Evolutionary conservation across 2,797 vertebrate genomes (phyloP), one percentile per base, ranked within the genome.

Genomic region (Acanthurus lineatus): DNA sequence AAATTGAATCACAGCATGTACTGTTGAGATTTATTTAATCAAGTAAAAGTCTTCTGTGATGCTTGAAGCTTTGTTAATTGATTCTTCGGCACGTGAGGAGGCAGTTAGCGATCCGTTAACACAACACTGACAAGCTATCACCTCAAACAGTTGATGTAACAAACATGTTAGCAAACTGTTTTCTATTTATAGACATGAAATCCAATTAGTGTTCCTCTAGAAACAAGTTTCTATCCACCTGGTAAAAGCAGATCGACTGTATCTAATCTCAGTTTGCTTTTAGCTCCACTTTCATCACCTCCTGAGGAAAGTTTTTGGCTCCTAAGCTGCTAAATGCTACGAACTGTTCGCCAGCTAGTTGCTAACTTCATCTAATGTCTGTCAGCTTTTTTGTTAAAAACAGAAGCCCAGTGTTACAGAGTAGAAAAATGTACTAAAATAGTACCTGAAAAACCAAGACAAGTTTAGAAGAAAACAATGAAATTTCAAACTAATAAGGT

Each of bases 11-110:
- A 66, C 0, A 52, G n/a, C 14, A 25, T 11, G 32, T 3, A 35
- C 3, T 58, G 66, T 53, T 19, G 47, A 60, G 28, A 28, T 81
- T 44, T 44, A 60, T 57, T 54, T 45, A 57, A 71, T 19, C 19
- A 54, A 25, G 32, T 47, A 8, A 52, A 53, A 1, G 2, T 25
- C 1, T 10, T 67, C 49, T 44, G 3, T 42, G 5, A 60, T 14
- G 58, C 38, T n/a, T 51, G 22, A 76, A 71, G 1, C 38, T 63
- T 28, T 19, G 52, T 44, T 5, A 45, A 52, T 14, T 5, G 0
- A 15, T 40, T 16, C 19, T 57, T 61, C 22, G 20, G 7, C 38
- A 73, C 60, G 47, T 54, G 8, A 42, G 19, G 73, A 40, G 38
- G 38, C 2, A 42, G 40, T 42, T 9, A 42, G 22, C 25, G 67